Base-by-base conservation (phyloP, 2,113 vertebrate species). In the Strix uralensis region DNA sequence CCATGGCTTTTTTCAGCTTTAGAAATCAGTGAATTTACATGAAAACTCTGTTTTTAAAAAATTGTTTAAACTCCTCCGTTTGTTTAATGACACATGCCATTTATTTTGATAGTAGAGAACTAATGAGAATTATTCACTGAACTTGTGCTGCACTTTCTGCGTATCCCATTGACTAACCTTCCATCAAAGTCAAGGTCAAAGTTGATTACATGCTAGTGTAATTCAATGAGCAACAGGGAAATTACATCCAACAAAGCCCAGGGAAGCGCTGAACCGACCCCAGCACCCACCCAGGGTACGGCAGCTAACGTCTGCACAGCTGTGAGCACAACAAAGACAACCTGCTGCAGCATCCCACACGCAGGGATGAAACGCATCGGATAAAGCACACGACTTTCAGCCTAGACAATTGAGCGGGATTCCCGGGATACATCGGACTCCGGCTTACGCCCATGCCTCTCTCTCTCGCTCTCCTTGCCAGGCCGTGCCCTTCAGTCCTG, bases 161-260 rank as follows among this genome's bases (percentile, higher is more conserved):
- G 15, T 1, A 66, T 38, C 83, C 61, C 69, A 54, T 27, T 34
- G 65, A 61, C 77, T 61, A 84, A 57, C 86, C 81, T 85, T 87
- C 83, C 81, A n/a, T 21, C 88, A 75, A 44, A 57, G 40, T 49
- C 96, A 97, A 95, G 97, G 96, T 94, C 96, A 82, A 38, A 89
- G 51, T 7, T 42, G 72, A 91, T 75, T 14, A 59, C 78, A 63
- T 1, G 26, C 66, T 54, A 8, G 89, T 81, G 66, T 89, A 79
- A 91, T 46, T 81, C 86, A 87, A n/a, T 2, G 22, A 95, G 61
- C 52, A 65, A 25, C 36, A 47, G 40, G 2, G 77, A 59, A 90
- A 92, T 1, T 1, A 40, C 11, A 87, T 55, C 71, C 79, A 52
- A 11, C 67, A 58, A 26, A 73, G 55, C 47, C 29, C 21, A 3